Base-by-base conservation (phyloP, 2,113 vertebrate genomes). In the Brevimyrus niger region DNA sequence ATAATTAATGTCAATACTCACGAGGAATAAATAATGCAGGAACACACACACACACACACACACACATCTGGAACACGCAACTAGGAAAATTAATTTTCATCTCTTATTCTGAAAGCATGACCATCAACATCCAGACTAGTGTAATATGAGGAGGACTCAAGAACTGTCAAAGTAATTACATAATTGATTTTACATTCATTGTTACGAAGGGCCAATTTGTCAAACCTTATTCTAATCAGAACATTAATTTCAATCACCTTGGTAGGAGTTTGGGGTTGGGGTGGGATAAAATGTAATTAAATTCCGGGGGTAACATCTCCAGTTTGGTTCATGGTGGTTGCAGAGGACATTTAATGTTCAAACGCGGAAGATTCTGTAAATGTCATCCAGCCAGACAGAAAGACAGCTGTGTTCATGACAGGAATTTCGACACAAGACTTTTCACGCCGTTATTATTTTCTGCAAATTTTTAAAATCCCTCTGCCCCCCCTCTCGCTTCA, bases 281-380 rank as follows among this genome's bases (percentile, higher is more conserved):
- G 61, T 69, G 61, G 61, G 61, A 27, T 1, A 69, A 65, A 69
- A 69, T 31, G 27, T 31, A 69, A 69, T 69, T 69, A 69, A 69
- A 69, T 31, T 46, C n/a, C 48, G 8, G 90, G 47, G 44, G 47
- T 15, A 83, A 47, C 61, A 87, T 82, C 84, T 23, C 44, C 27
- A 48, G 55, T 44, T 31, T 46, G 35, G 53, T 55, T 17, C 31
- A 23, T 23, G 50, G 51, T 73, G 58, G 87, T 90, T 91, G 47
- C 87, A 38, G 93, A 93, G 91, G 92, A 93, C 87, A 86, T 92
- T 94, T 94, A 93, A 93, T 92, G 94, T 95, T 94, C 92, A 92
- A 90, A 87, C 38, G 90, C 92, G 91, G 90, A 90, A 91, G 92
- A 61, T 87, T 89, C 88, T 92, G 90, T 92, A 94, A 95, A 95